Base-by-base conservation (phyloP, 2,113 vertebrate species). In the Macquaria ambigua region DNA sequence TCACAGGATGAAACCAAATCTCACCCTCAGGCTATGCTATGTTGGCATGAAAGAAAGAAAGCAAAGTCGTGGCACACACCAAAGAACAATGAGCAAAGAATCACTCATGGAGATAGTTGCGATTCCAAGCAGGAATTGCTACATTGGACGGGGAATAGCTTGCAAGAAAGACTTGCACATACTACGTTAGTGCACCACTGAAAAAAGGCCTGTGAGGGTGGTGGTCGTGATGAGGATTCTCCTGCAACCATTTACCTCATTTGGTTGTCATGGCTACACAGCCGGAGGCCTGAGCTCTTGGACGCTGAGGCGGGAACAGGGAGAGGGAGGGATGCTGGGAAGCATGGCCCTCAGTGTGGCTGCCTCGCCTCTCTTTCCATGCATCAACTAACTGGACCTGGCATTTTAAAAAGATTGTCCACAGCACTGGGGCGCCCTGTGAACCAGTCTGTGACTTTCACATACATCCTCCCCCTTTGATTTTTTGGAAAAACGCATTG, bases 241-340 rank as follows among this genome's bases (percentile, higher is more conserved):
- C 92, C 91, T 91, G 92, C 91, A 94, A 93, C 90, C 93, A 94
- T 95, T 94, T 94, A 95, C 94, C 91, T 95, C 93, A 93, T 94
- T 93, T 84, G 87, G 96, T 96, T 95, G 94, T 89, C 95, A 96
- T 95, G 94, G 94, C 79, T 91, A 96, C 95, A 94, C 94, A 93
- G 93, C 95, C 89, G 76, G 93, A 94, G 95, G 94, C 93, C 91
- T 21, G 86, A 83, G 89, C 93, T 90, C 88, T 93, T 89, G 91
- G 94, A 95, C 76, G 88, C 82, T 75, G 90, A 93, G 91, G 92
- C 90, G 82, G 93, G 88, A 94, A 81, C 81, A 79, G 63, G 52
- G 82, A 89, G 84, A 91, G 86, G 41, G 86, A 91, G 92, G 79
- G 91, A 91, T 85, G 83, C 84, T 88, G 84, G 92, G 85, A 90